Evolutionary conservation across 2,113 vertebrate genomes (phyloP), one percentile per base, ranked within the genome.

Genomic region (Pterocles orientalis): DNA sequence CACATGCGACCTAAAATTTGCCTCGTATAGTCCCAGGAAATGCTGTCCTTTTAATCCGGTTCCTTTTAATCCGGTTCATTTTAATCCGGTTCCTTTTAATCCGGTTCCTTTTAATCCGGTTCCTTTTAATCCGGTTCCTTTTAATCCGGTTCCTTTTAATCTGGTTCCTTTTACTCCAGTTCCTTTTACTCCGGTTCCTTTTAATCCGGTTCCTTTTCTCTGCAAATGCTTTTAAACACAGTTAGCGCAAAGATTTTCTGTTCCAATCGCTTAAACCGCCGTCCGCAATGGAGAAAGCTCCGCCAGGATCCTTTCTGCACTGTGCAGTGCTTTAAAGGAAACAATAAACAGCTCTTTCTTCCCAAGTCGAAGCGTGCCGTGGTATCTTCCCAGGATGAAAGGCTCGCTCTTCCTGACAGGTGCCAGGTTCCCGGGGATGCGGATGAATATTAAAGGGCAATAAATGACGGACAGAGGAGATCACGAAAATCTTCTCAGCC

Each of bases 361-460:
- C 84, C 64, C 53, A 36, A 94, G 93, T 41, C 91, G 91, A 31
- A 80, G 68, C 19, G 51, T 96, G 94, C 92, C 97, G 34, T 8
- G 29, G 69, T 88, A n/a, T 43, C 21, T 61, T 77, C 71, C 62
- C 83, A 95, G 87, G 73, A 83, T 96, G 90, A 96, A 94, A 96
- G 87, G 43, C 89, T 96, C 72, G 82, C 77, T 94, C 48, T 92
- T 94, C 51, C 72, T 96, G 96, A 94, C 93, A 96, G 96, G 86
- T 97, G 84, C 81, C 96, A 96, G 85, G 56, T 82, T 69, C 86
- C 73, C 82, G 82, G 61, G 84, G 61, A 93, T 95, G 95, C 93
- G 96, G 93, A 96, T 98, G 93, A 93, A 95, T 91, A 92, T 87
- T 71, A 84, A 96, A 97, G 86, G 94, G 80, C 48, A 88, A 65